Conservation (phyloP, 2,888 invertebrate genomes). For the Andrena flavipes region DNA sequence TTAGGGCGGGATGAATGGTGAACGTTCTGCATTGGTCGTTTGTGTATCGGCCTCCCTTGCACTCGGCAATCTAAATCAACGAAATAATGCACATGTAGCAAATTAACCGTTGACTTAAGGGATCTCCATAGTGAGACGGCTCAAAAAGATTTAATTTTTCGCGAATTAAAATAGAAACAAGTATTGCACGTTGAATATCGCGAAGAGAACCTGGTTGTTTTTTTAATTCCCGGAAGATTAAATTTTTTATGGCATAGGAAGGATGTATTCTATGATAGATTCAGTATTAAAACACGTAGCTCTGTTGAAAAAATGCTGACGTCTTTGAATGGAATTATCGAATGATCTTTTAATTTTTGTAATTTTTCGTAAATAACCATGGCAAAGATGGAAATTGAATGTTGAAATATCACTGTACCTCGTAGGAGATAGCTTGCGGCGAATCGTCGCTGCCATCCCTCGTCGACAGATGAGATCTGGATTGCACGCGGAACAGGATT, state of each 20-base stretch:
- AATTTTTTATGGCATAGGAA: too few relatives aligned
- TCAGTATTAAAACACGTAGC: too few relatives aligned
- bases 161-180: too few relatives aligned
- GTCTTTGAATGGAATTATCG: background rate
- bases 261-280: too few relatives aligned
- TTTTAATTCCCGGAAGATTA: too few relatives aligned
- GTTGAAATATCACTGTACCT: constrained; percentile 8
- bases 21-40: constrained; percentile 76
- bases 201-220: too few relatives aligned
- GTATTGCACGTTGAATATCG: too few relatives aligned
- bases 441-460: constrained; percentile 68
- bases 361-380: background rate
- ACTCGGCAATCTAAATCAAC: constrained; percentile 53
- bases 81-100: too few relatives aligned
- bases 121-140: too few relatives aligned
- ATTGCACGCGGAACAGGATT: constrained; percentile 79
- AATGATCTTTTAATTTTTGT: background rate
- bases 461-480: constrained; percentile 61
- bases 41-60: constrained; percentile 60
- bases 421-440: constrained; percentile 71
- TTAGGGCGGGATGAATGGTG: constrained; percentile 75
- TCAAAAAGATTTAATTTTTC: too few relatives aligned
- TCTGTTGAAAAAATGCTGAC: too few relatives aligned
- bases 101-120: too few relatives aligned
- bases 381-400: background rate